These are phyloP conservation scores for Ladona fulva DNA, from an alignment of 1,140 invertebrate genomes.

Conservation along the genomic window DNA sequence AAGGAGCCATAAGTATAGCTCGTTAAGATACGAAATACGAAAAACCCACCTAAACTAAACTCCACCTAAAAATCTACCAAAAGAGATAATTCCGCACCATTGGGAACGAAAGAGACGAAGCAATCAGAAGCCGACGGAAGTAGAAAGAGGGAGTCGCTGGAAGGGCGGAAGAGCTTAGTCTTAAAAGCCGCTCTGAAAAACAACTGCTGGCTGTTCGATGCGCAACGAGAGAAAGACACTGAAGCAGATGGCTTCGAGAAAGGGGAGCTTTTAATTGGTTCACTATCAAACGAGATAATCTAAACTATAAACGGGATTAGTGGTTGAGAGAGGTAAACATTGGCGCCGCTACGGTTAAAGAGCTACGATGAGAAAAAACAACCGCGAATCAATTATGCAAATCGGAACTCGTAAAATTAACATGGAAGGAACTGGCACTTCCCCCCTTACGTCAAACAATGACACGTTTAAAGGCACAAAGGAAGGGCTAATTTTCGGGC, in stretches of 20 bases:
- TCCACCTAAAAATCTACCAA: no score
- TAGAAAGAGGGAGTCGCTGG: background rate
- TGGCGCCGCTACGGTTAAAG: background rate
- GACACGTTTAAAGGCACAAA: background rate
- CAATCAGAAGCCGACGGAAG: background rate
- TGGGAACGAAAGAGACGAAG: no score
- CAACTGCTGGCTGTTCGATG: background rate
- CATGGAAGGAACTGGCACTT: background rate
- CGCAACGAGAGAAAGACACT: background rate
- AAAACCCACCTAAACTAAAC: no score
- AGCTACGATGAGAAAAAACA: background rate
- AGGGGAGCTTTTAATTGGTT: slow-evolving; percentile 6
- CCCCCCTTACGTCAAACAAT: background rate
- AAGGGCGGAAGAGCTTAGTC: background rate
- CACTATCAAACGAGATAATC: slow-evolving; percentile 1
- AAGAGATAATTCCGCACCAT: no score
- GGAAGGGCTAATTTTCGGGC: background rate
- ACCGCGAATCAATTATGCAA: slow-evolving; percentile 9
- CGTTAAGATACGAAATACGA: no score
- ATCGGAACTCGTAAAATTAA: background rate
- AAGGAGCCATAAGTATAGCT: no score
- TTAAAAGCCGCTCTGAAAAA: background rate
- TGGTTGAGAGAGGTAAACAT: background rate
- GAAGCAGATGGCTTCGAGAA: background rate
- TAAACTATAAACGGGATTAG: background rate